phyloP scores from a whole-genome alignment of 2,888 invertebrate species.

The Dryobotodes eremita region DNA sequence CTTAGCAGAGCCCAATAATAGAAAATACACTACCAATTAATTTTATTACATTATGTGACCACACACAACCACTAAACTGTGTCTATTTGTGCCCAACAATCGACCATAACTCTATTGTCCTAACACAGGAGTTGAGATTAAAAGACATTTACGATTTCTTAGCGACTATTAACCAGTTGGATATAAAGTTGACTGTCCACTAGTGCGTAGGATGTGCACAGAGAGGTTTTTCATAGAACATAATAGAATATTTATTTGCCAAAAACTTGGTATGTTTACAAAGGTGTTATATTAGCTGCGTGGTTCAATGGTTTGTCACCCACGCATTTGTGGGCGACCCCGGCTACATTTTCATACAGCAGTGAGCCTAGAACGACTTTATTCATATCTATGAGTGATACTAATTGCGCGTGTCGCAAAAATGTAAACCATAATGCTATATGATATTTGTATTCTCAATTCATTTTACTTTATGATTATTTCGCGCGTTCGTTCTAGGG shows the following conservation, averaged over 20 bases:
- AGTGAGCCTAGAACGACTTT: not conserved
- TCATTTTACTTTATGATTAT: not conserved
- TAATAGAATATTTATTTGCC: too few relatives aligned
- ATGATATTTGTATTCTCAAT: not conserved
- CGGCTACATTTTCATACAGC: not conserved
- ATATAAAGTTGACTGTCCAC: not conserved
- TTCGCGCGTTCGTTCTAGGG: accelerated
- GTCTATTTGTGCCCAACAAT: slow-evolving; percentile 32
- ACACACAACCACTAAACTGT: slow-evolving; percentile 30
- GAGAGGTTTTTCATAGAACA: too few relatives aligned
- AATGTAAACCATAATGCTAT: not conserved
- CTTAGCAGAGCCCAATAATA: slow-evolving; percentile 16
- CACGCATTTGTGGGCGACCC: not conserved
- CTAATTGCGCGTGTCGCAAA: not conserved
- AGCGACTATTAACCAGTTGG: slow-evolving; percentile 39
- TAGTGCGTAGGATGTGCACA: not conserved
- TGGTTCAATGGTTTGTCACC: not conserved
- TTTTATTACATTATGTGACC: slow-evolving; percentile 34
- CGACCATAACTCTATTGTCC: slow-evolving; percentile 28
- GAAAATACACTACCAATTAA: slow-evolving; percentile 26
- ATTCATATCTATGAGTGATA: not conserved
- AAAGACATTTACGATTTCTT: slow-evolving; percentile 63
- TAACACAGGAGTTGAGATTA: slow-evolving; percentile 49
- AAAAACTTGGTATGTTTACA: too few relatives aligned
- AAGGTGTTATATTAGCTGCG: not conserved